phyloP scores from a whole-genome alignment of 2,888 invertebrate species.

The Athalia cordata region DNA sequence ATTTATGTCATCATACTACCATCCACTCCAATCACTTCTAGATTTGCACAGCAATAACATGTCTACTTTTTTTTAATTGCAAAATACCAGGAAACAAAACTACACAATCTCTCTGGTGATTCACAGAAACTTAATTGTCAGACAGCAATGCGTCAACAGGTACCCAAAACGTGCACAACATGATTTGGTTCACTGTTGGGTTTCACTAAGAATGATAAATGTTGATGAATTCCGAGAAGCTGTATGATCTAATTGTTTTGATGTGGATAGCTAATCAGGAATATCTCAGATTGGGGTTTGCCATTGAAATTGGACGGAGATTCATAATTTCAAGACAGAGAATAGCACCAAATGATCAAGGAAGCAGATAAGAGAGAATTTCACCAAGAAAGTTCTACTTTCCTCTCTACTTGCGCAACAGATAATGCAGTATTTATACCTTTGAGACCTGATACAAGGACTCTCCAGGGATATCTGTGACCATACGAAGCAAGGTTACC shows the following conservation, averaged over 20 bases:
- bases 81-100: too few relatives aligned
- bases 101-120: too few relatives aligned
- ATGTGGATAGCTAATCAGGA: neutral
- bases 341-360: neutral
- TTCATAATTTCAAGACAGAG: too few relatives aligned
- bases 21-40: too few relatives aligned
- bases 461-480: constrained; percentile 91
- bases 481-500: constrained; percentile 92
- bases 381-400: too few relatives aligned
- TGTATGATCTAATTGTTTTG: neutral
- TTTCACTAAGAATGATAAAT: neutral
- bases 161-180: too few relatives aligned
- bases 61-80: neutral
- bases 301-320: too few relatives aligned
- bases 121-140: too few relatives aligned
- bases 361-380: neutral
- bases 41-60: neutral
- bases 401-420: too few relatives aligned
- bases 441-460: constrained; percentile 90
- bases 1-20: too few relatives aligned
- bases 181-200: too few relatives aligned
- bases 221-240: neutral
- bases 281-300: neutral
- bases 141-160: too few relatives aligned
- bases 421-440: constrained; percentile 73